Evolutionary conservation across 2,113 vertebrate species (phyloP), one percentile per base, ranked within the genome.

Genomic region (Alligator sinensis): DNA sequence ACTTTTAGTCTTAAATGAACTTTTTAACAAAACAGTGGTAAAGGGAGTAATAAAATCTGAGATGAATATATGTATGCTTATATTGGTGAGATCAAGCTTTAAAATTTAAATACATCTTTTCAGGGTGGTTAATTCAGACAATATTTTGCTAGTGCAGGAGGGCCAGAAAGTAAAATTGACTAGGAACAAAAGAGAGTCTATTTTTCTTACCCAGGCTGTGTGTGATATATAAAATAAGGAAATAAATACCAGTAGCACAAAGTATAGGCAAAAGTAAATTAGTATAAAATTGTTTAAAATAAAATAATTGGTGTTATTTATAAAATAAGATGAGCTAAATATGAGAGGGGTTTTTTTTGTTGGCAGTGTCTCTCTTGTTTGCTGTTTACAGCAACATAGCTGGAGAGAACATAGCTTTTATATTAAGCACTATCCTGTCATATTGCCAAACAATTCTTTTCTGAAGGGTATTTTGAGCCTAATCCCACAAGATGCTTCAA

Each of bases 391-490:
- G 17, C 30, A 59, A n/a, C 82, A 22, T 11, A 19, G 34, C 2
- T 90, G 38, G 66, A 70, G 2, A 68, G 70, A 24, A 54, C 22
- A 16, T 80, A 18, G 74, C 88, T 79, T 61, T 93, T 5, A 68
- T 87, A 57, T 16, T 4, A 84, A 89, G 1, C 3, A 22, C 78
- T 63, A 62, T 34, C 60, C 17, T 59, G 16, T 54, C 54, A 9
- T 14, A 38, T 74, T 79, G 27, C 58, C 87, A 87, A 81, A 22
- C 60, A 81, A 81, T 62, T 84, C 0, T 55, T 78, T 76, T 9
- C 66, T 81, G 58, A 94, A 90, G 18, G 5, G 64, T 88, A 83
- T 30, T 34, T 82, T 91, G 27, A 77, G 14, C 34, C 77, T 81
- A 82, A 18, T 63, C 25, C 70, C 47, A 4, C n/a, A 34, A 58